Conservation (phyloP, 2,797 vertebrate genomes). For the Geotrypetes seraphini region DNA sequence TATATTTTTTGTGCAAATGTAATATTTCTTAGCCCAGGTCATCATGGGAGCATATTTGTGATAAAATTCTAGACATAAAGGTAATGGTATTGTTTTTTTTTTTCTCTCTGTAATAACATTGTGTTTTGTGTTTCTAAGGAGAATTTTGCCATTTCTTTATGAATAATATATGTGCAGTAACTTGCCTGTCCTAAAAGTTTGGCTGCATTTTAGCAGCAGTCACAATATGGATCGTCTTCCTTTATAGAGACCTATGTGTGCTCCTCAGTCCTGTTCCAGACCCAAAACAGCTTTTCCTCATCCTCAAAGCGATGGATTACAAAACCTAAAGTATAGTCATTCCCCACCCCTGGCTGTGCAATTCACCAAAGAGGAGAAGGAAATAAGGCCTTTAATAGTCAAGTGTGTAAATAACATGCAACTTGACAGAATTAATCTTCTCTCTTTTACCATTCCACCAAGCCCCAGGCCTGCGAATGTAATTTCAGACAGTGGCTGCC, state of each 20-base stretch:
- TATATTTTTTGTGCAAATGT: slow-evolving; percentile 28
- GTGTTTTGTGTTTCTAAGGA: neutral
- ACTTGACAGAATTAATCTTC: slow-evolving; percentile 37
- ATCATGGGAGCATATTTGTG: slow-evolving; percentile 19
- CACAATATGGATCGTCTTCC: too few relatives aligned
- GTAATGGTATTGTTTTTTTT: slow-evolving; percentile 11
- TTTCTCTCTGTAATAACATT: slow-evolving; percentile 8
- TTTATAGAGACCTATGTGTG: too few relatives aligned
- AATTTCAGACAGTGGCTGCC: slow-evolving; percentile 9
- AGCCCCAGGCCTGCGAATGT: slow-evolving; percentile 1
- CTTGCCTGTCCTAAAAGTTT: too few relatives aligned
- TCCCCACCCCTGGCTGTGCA: neutral
- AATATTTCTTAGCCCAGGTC: slow-evolving; percentile 24
- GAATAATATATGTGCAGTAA: too few relatives aligned
- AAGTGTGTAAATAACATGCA: slow-evolving; percentile 8
- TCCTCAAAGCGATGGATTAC: too few relatives aligned
- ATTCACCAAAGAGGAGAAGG: slow-evolving; percentile 5
- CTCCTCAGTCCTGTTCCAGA: too few relatives aligned
- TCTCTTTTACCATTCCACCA: neutral
- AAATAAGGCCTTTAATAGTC: slow-evolving; percentile 8
- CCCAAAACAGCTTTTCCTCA: neutral
- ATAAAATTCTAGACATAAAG: slow-evolving; percentile 13
- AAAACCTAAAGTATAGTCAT: neutral
- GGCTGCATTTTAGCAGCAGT: too few relatives aligned
- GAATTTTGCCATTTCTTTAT: neutral